Evolutionary conservation across 2,797 vertebrate species (phyloP), one percentile per base, ranked within the genome.

Genomic region (Gallinago nigripennis): DNA sequence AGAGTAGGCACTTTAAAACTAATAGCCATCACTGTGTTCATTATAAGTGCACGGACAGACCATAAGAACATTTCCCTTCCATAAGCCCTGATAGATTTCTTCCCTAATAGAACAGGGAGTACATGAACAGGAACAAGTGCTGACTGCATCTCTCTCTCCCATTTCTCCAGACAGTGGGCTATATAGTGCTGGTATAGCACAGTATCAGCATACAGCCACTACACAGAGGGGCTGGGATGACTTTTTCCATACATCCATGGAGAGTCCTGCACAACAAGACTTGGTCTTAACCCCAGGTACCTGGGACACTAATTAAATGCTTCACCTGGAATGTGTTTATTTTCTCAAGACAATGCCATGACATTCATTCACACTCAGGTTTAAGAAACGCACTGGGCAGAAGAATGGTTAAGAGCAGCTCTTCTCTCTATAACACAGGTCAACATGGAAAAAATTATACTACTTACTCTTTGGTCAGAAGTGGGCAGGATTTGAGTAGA

Each of bases 391-490:
- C 7, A 51, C 3, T 11, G 57, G 9, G 61, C 35, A 80, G 50
- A 82, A 77, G 16, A 58, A 87, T 1, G 3, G 11, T 6, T 15
- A 81, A 65, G 50, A 5, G 12, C 23, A 93, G 24, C 20, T 90
- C 73, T 82, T 84, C 63, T 80, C 8, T 45, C 54, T 82, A 1
- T 5, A 72, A 46, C 7, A 63, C 21, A 60, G 27, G 50, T 37
- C 14, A 82, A 39, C 23, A 8, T 2, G 9, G 31, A 12, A 61
- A 61, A 76, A 86, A 35, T 46, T 3, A n/a, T 3, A 33, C n/a
- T 58, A 99, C 99, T 99, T 97, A 99, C 99, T 99, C 99, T 99
- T 99, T 99, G 98, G 98, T 99, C 94, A 99, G 92, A 92, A 99
- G 97, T 2, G 99, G 98, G 95, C 99, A 99, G 92, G 98, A 99